Conservation (phyloP, 2,888 invertebrate genomes). For the Epiperipatus broadwayi region DNA sequence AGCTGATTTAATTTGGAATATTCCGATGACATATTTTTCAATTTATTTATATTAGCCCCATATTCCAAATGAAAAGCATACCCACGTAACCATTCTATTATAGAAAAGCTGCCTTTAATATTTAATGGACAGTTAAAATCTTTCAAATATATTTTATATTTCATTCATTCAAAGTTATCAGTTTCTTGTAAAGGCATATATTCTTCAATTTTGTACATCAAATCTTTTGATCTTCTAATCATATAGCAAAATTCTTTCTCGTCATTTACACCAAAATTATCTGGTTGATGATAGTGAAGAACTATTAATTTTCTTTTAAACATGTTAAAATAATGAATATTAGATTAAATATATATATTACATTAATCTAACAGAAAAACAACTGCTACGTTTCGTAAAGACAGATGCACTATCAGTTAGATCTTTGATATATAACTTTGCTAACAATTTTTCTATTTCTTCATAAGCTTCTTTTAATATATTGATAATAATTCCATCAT, state of each 20-base stretch:
- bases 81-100: slow-evolving; percentile 65
- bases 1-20: too few species aligned
- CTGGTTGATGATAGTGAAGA: slow-evolving; percentile 52
- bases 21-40: slow-evolving; percentile 18
- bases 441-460: too few species aligned
- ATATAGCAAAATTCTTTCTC: slow-evolving; percentile 55
- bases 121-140: slow-evolving; percentile 53
- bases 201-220: slow-evolving; percentile 69
- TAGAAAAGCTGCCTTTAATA: slow-evolving; percentile 38
- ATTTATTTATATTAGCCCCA: slow-evolving; percentile 55
- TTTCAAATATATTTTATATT: slow-evolving; percentile 43
- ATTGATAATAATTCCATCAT: too few species aligned
- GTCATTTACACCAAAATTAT: slow-evolving; percentile 51
- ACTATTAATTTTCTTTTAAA: slow-evolving; percentile 55
- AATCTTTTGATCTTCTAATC: slow-evolving; percentile 76
- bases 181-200: slow-evolving; percentile 48
- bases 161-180: slow-evolving; percentile 45
- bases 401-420: too few species aligned
- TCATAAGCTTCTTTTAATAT: too few species aligned
- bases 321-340: slow-evolving; percentile 33
- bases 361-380: too few species aligned
- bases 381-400: too few species aligned
- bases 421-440: too few species aligned
- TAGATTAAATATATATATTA: not conserved
- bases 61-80: slow-evolving; percentile 65